Percentiles rank a stretch among this genome's conserved stretches.
These are phyloP conservation scores for Brachyhypopomus gauderio DNA, from an alignment of 2,113 vertebrate species.

Conservation along the genomic window DNA sequence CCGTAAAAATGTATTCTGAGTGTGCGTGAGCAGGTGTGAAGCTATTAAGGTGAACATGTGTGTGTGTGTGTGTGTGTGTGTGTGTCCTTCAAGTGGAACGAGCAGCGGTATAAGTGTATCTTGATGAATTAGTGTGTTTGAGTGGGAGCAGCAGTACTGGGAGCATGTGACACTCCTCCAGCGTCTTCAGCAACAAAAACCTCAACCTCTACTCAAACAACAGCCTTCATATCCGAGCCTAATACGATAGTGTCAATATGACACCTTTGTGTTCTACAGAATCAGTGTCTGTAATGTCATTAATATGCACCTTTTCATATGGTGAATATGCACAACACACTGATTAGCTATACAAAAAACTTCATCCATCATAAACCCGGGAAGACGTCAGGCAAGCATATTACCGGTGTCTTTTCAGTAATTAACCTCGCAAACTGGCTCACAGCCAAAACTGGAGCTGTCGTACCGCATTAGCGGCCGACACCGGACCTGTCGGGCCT, in stretches of 20 bases:
- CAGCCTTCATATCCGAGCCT: too few species aligned
- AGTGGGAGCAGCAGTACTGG: neutral
- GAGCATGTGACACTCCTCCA: neutral
- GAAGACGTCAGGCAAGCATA: neutral
- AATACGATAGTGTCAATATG: too few species aligned
- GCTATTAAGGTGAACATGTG: neutral
- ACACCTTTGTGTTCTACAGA: neutral
- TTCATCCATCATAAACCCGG: neutral
- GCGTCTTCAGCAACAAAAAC: neutral
- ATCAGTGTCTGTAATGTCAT: neutral
- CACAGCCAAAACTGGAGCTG: neutral
- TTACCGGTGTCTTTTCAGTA: neutral
- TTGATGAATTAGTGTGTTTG: constrained; percentile 10
- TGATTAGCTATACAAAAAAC: neutral
- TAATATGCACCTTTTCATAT: neutral
- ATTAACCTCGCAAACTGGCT: neutral
- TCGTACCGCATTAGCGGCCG: constrained; percentile 5
- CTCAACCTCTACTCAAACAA: too few species aligned
- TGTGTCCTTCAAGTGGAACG: neutral
- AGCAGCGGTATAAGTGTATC: neutral
- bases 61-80: neutral
- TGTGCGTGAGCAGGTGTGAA: constrained; percentile 4
- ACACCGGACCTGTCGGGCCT: constrained; percentile 5
- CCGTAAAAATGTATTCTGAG: constrained; percentile 5
- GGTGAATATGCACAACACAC: neutral